These are phyloP conservation scores for Holothuria leucospilota DNA, from an alignment of 53 echinoderm and acorn worm genomes.

Conservation along the genomic window DNA sequence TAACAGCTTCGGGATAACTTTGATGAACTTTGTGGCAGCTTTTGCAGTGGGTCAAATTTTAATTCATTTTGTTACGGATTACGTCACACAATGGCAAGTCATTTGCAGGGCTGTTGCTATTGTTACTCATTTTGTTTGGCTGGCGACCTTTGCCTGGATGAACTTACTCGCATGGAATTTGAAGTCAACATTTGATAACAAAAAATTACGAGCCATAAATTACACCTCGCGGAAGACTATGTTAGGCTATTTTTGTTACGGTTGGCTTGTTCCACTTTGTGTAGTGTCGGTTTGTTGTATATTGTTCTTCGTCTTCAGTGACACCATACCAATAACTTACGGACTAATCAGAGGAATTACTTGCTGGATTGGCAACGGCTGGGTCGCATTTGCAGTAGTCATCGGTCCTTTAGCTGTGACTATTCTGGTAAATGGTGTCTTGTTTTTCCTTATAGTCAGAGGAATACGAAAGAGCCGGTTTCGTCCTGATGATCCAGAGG, in stretches of 20 bases:
- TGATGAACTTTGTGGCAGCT: conserved; percentile 47
- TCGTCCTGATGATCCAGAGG: not conserved
- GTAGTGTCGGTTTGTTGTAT: not conserved
- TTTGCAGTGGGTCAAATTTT: conserved; percentile 32
- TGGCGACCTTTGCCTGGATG: conserved; percentile 55
- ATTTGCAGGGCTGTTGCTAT: conserved; percentile 38
- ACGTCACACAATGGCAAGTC: conserved; percentile 39
- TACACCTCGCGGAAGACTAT: not conserved
- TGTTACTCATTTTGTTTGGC: conserved; percentile 45
- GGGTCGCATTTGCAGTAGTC: not conserved
- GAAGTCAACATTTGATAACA: conserved; percentile 19
- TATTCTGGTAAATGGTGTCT: not conserved
- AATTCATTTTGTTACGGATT: conserved; percentile 47
- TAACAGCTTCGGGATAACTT: conserved; percentile 52
- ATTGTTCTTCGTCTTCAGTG: not conserved
- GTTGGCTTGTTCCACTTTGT: not conserved
- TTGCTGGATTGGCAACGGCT: conserved; percentile 16
- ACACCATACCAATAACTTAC: not conserved
- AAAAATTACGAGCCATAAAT: not conserved
- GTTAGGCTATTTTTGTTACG: conserved; percentile 17
- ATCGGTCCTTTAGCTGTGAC: not conserved
- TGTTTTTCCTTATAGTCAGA: not conserved
- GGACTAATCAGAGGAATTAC: not conserved
- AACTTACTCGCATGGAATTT: conserved; percentile 61
- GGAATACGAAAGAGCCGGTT: conserved; percentile 29